Evolutionary conservation across 2,888 invertebrate species (phyloP), one percentile per base, ranked within the genome.

Genomic region (Andrena dorsata): DNA sequence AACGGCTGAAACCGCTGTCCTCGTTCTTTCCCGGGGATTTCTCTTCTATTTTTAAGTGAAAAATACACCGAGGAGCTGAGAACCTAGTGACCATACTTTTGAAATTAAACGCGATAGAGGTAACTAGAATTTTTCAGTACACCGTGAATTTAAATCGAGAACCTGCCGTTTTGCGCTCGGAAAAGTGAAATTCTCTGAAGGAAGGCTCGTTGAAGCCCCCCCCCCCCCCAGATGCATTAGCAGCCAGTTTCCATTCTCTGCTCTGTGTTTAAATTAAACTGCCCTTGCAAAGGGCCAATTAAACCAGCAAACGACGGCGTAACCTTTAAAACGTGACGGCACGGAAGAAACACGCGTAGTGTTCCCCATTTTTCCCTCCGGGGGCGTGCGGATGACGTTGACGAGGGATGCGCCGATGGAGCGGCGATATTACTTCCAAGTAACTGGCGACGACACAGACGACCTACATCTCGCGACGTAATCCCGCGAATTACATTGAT

Each of bases 401-500:
- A 6, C n/a, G 47, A 30, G 56, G 32, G 47, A 49, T 47, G 35
- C 51, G 32, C 13, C 71, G 49, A 47, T 28, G 32, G 49, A 10
- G 32, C 30, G 16, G 69, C 13, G 63, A 56, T n/a, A 71, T 47
- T 32, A 26, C 68, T 5, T 47, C 8, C 35, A 28, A 47, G 68
- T 47, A 73, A 66, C 35, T 23, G 30, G 28, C 56, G 56, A 26
- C 61, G 61, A 63, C 41, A 47, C n/a, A 26, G 20, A 69, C 75
- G 69, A 74, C 51, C 61, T 32, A 49, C 72, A 53, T 72, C 20
- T 26, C 30, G 7, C 32, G 32, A 13, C 23, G 56, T 76, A 69
- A 79, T 79, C 68, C 69, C 23, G 20, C 35, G 79, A 79, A 69
- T 79, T 70, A 79, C 76, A 70, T 76, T 70, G 63, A 76, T 70